Evolutionary conservation across 2,888 invertebrate species (phyloP).

Genomic region (Polydrusus cervinus): DNA sequence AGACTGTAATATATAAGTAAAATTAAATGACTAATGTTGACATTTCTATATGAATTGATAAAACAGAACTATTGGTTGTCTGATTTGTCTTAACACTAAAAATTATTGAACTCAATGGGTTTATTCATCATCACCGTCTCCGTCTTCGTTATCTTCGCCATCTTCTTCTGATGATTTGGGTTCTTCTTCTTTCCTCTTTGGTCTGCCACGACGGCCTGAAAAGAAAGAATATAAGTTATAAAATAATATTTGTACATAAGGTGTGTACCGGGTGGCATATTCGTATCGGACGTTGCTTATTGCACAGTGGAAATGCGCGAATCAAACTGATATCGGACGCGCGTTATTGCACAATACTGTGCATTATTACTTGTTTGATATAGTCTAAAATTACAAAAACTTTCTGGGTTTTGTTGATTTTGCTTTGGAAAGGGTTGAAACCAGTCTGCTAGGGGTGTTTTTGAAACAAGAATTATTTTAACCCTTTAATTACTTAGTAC

Average conservation of each 20-base stretch:
- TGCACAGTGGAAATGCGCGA: too few species aligned
- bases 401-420: too few species aligned
- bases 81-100: not conserved
- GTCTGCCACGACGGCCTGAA: conserved; percentile 70
- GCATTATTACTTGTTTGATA: too few species aligned
- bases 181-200: conserved; percentile 69
- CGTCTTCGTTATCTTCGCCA: conserved; percentile 68
- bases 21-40: conserved; percentile 9
- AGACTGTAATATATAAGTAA: conserved; percentile 6
- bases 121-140: conserved; percentile 58
- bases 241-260: not conserved
- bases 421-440: too few species aligned
- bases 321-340: too few species aligned
- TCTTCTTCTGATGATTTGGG: conserved; percentile 71
- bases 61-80: conserved; percentile 5
- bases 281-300: too few species aligned
- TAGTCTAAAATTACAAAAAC: too few species aligned
- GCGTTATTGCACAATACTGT: too few species aligned
- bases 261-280: too few species aligned
- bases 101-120: not conserved
- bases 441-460: too few species aligned
- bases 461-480: too few species aligned
- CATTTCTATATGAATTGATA: not conserved
- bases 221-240: conserved; percentile 30
- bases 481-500: too few species aligned